A percentile compares a stretch with the other conserved stretches of the same genome.
phyloP scores from a whole-genome alignment of 2,113 vertebrate species.

The Neoarius graeffei region DNA sequence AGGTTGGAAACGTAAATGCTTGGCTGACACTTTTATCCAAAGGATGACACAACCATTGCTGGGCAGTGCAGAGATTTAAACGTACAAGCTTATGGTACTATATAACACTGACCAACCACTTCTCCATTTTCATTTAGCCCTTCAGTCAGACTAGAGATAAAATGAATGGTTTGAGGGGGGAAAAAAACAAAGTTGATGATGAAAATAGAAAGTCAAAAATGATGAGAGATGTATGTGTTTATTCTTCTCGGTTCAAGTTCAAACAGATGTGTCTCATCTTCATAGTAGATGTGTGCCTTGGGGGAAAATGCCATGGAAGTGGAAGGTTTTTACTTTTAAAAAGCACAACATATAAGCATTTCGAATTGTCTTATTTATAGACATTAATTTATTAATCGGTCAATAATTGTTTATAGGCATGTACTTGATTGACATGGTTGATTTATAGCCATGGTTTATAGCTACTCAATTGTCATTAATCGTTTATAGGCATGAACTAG shows the following conservation, averaged over 20 bases:
- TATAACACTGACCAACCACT: background rate
- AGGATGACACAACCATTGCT: background rate
- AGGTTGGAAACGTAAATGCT: background rate
- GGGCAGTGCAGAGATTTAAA: background rate
- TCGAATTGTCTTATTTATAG: background rate
- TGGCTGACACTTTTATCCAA: background rate
- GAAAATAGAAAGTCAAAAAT: background rate
- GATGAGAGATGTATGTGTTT: background rate
- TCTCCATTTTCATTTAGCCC: background rate
- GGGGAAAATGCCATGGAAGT: background rate
- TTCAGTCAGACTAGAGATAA: background rate
- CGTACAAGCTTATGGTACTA: background rate
- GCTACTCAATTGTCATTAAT: background rate
- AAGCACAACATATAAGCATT: background rate
- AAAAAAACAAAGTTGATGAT: background rate
- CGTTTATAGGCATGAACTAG: background rate
- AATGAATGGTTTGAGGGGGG: background rate
- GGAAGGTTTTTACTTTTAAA: background rate
- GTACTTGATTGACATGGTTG: background rate
- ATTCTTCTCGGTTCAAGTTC: background rate
- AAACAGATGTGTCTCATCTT: background rate
- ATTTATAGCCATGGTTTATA: background rate
- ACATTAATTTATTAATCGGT: background rate
- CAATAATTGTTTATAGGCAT: background rate
- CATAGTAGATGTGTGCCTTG: background rate